A percentile compares a stretch with the other conserved stretches of the same genome.
These are phyloP conservation scores for Luscinia megarhynchos DNA, from an alignment of 2,797 vertebrate species.

Conservation along the genomic window DNA sequence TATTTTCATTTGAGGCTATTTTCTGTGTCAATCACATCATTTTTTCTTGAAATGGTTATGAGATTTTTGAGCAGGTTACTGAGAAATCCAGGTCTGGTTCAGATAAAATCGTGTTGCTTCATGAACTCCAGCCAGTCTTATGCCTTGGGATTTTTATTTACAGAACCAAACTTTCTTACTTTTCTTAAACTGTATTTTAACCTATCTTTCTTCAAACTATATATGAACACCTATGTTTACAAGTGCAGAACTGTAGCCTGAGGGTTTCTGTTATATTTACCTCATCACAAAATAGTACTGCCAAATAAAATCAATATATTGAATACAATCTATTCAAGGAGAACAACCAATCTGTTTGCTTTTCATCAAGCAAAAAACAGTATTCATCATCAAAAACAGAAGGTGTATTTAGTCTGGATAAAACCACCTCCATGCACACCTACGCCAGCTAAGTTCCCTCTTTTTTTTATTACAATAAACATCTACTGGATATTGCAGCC, in stretches of 20 bases:
- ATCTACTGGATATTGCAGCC: background rate
- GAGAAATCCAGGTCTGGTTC: background rate
- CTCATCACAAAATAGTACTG: background rate
- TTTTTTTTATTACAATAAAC: background rate
- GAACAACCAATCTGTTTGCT: background rate
- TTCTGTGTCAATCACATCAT: background rate
- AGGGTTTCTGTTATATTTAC: background rate
- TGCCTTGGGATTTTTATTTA: background rate
- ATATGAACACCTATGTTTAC: background rate
- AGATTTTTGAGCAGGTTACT: background rate
- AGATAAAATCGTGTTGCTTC: background rate
- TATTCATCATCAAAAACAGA: background rate
- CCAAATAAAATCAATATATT: background rate
- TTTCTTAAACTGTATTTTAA: background rate
- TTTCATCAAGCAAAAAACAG: background rate
- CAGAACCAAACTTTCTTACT: background rate
- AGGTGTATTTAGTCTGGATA: background rate
- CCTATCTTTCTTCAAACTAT: background rate
- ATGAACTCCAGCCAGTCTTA: background rate
- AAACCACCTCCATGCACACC: background rate
- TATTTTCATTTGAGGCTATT: background rate
- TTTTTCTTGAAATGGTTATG: background rate
- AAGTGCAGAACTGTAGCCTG: background rate
- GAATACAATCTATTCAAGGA: background rate
- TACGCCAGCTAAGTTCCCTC: background rate